A percentile compares a stretch with the other conserved stretches of the same genome.
phyloP scores from a whole-genome alignment of 2,888 invertebrate species.

The Petrolisthes manimaculis region DNA sequence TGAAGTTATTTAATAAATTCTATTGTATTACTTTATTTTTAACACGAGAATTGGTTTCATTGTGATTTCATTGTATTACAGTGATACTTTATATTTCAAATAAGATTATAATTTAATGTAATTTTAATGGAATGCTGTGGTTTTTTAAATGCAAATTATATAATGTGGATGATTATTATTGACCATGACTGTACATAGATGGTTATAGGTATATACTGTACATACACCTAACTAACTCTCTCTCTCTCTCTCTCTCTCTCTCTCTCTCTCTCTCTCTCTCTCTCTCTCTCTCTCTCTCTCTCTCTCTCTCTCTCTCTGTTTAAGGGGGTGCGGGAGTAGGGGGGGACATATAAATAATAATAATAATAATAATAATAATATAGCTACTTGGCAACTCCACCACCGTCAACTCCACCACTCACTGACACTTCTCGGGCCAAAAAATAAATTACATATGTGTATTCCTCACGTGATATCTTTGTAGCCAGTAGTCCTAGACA shows the following conservation, averaged over 20 bases:
- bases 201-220: no score
- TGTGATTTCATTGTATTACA: neutral
- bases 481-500: no score
- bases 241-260: slow-evolving; percentile 22
- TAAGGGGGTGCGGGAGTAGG: neutral
- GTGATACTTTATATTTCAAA: neutral
- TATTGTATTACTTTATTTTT: neutral
- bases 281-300: slow-evolving; percentile 28
- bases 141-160: neutral
- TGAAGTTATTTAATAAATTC: no score
- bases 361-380: no score
- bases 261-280: slow-evolving; percentile 16
- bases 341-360: no score
- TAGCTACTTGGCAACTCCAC: no score
- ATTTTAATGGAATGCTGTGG: neutral
- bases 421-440: no score
- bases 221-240: neutral
- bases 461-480: no score
- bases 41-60: neutral
- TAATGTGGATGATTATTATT: no score
- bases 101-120: neutral
- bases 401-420: no score
- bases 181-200: no score
- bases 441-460: no score
- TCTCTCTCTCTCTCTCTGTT: slow-evolving; percentile 29